Conservation (phyloP, 2,113 vertebrate genomes). For the Kryptolebias marmoratus region DNA sequence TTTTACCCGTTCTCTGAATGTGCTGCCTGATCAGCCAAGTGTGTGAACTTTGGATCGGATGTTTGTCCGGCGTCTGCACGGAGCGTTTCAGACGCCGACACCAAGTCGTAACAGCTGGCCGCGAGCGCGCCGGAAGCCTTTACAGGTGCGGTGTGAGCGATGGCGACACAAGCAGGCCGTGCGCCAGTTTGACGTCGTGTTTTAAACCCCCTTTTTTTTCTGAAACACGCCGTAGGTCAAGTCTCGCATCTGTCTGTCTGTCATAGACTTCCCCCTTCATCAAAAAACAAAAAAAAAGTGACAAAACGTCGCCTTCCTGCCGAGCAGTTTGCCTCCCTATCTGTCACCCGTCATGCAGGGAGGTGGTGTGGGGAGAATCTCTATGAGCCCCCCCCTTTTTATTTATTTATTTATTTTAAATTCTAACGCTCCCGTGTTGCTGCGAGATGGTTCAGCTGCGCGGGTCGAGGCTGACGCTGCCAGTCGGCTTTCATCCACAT, state of each 20-base stretch:
- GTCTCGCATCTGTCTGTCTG: background rate
- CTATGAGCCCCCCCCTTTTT: background rate
- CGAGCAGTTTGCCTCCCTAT: background rate
- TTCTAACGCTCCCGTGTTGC: constrained; percentile 6
- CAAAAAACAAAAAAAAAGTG: background rate
- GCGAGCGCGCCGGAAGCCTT: background rate
- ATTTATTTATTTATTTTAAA: constrained; percentile 1
- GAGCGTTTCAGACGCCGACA: background rate
- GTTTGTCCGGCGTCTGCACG: too few relatives aligned
- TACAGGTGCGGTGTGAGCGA: constrained; percentile 1
- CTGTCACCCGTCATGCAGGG: background rate
- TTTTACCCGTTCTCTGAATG: too few relatives aligned
- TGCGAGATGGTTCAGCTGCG: background rate
- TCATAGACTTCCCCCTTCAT: background rate
- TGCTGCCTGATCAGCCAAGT: background rate
- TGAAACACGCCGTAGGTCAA: background rate
- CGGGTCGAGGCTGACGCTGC: constrained; percentile 23
- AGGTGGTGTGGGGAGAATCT: constrained; percentile 8
- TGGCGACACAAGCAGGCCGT: background rate
- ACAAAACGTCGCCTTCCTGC: background rate
- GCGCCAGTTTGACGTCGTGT: background rate
- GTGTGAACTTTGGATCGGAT: background rate
- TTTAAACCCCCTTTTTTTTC: background rate
- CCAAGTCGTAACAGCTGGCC: background rate
- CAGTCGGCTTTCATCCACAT: constrained; percentile 34